Conservation (phyloP, 1,140 invertebrate genomes). For the Tetramorium alpestre region DNA sequence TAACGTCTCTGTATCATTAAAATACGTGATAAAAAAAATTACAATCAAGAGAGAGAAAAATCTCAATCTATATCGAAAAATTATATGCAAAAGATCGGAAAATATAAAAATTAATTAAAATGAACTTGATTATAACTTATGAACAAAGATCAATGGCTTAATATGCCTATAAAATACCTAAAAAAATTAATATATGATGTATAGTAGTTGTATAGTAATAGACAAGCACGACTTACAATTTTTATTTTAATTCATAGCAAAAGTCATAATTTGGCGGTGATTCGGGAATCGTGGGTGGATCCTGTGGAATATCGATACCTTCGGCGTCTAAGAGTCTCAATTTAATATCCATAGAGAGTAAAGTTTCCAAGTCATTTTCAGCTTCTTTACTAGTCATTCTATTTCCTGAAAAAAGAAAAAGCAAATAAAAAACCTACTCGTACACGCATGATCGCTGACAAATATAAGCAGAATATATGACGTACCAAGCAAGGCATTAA, state of each 20-base stretch:
- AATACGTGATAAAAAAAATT: conserved; percentile 16
- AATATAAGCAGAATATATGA: conserved; percentile 13
- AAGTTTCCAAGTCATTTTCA: conserved; percentile 95
- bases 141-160: conserved; percentile 43
- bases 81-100: background rate
- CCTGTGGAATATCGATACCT: conserved; percentile 97
- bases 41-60: background rate
- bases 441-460: background rate
- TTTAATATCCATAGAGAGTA: conserved; percentile 98
- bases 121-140: background rate
- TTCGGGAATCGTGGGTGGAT: conserved; percentile 95
- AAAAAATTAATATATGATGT: background rate
- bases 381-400: conserved; percentile 96
- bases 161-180: conserved; percentile 1
- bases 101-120: conserved; percentile 13
- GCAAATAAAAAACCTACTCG: background rate
- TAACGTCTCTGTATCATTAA: conserved; percentile 30
- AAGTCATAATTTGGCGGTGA: conserved; percentile 96
- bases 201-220: background rate
- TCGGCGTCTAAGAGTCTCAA: conserved; percentile 96
- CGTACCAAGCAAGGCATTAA: conserved; percentile 94
- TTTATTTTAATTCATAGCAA: conserved; percentile 88
- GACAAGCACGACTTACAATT: background rate
- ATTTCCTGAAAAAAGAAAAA: conserved; percentile 86
- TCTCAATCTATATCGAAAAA: conserved; percentile 2